A percentile compares a stretch with the other conserved stretches of the same genome.
Conservation (phyloP, 2,888 invertebrate genomes). For the Lepidonotus clava region DNA sequence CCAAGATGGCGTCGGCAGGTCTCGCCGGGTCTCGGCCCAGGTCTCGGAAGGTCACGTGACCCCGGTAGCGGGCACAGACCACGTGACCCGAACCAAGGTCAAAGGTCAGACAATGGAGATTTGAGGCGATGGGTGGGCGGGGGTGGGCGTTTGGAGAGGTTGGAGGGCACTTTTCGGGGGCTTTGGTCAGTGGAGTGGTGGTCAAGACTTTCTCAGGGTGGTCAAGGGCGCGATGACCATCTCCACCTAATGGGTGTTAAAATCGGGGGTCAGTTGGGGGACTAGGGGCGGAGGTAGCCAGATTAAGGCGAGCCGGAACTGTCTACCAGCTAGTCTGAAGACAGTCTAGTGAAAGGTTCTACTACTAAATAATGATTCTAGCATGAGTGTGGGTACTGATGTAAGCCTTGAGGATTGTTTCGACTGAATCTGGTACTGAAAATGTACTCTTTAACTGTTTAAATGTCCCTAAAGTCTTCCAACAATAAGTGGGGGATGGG, state of each 20-base stretch:
- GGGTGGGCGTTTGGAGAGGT: background rate
- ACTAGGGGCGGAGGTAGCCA: background rate
- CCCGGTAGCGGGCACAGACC: no score
- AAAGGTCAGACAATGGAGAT: constrained; percentile 4
- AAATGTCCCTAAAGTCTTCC: no score
- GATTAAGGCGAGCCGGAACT: no score
- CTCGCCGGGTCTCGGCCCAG: background rate
- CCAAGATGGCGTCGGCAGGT: constrained; percentile 11
- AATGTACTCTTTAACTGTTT: no score
- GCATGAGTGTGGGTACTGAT: no score
- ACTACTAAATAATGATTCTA: no score
- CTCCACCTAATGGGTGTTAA: background rate
- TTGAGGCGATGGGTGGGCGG: background rate
- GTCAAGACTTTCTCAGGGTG: background rate
- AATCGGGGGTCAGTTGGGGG: background rate
- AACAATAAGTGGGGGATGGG: no score
- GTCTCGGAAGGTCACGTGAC: constrained; percentile 23
- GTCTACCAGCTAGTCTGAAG: no score
- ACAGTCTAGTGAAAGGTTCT: no score
- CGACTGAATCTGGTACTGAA: no score
- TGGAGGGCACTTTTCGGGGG: background rate
- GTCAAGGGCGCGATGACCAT: background rate
- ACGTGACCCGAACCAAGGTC: constrained; percentile 7
- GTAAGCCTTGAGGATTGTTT: no score
- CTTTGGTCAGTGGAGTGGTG: background rate